Evolutionary conservation across 2,888 invertebrate genomes (phyloP).

Genomic region (Cheilosia vernalis): DNA sequence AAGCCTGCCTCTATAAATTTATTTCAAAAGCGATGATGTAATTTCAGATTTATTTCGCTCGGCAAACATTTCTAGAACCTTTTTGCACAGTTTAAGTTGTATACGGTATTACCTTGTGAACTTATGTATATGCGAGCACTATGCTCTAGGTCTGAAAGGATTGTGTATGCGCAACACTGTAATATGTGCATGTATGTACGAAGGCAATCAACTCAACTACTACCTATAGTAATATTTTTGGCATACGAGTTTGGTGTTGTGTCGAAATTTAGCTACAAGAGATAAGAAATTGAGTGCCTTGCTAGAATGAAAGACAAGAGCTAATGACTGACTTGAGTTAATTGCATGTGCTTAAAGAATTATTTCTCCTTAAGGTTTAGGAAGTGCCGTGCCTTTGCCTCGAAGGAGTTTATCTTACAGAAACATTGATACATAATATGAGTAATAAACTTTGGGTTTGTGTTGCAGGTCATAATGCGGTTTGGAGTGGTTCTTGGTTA

Average conservation of each 20-base stretch:
- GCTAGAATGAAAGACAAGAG: constrained; percentile 35
- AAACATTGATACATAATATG: constrained; percentile 52
- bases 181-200: neutral
- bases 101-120: constrained; percentile 7
- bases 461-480: constrained; percentile 29
- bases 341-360: constrained; percentile 52
- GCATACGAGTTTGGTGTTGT: neutral
- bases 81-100: constrained; percentile 19
- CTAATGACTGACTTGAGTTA: constrained; percentile 51
- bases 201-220: constrained; percentile 36
- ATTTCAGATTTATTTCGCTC: constrained; percentile 58
- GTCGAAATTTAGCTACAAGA: constrained; percentile 20
- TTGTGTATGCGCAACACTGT: neutral
- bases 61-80: constrained; percentile 46
- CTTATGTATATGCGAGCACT: too few relatives aligned
- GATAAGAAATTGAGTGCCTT: constrained; percentile 63
- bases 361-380: constrained; percentile 19
- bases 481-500: neutral
- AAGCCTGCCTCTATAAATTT: constrained; percentile 24
- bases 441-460: constrained; percentile 54
- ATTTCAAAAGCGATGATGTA: constrained; percentile 43
- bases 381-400: neutral
- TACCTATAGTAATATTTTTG: neutral
- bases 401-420: constrained; percentile 45
- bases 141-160: too few relatives aligned